Evolutionary conservation across 2,888 invertebrate genomes (phyloP).

Genomic region (Clivina fossor): DNA sequence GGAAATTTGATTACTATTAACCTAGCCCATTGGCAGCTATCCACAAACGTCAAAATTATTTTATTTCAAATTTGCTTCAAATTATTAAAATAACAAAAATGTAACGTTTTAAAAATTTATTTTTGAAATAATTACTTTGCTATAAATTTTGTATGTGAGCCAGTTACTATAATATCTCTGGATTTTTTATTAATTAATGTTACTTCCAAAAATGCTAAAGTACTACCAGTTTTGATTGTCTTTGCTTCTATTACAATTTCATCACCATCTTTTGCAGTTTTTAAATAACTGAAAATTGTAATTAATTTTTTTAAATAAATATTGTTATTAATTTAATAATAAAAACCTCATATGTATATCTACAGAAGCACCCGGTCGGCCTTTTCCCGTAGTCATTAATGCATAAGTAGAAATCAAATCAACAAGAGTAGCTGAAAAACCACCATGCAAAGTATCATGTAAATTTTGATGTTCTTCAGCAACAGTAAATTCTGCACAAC

Average conservation of each 20-base stretch:
- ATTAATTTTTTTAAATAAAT: no score
- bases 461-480: conserved; percentile 73
- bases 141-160: conserved; percentile 23
- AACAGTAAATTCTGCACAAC: conserved; percentile 75
- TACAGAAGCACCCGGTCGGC: conserved; percentile 75
- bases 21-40: no score
- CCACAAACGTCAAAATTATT: no score
- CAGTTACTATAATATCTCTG: conserved; percentile 17
- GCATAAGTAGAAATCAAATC: conserved; percentile 79
- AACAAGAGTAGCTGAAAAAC: conserved; percentile 78
- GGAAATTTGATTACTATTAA: no score
- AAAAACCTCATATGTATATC: conserved; percentile 79
- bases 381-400: conserved; percentile 65
- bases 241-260: conserved; percentile 73
- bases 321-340: no score
- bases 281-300: conserved; percentile 65
- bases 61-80: no score
- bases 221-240: conserved; percentile 68
- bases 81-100: no score
- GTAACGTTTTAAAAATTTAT: no score
- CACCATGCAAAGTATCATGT: conserved; percentile 79
- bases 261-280: conserved; percentile 74
- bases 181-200: conserved; percentile 24
- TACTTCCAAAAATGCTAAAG: conserved; percentile 27
- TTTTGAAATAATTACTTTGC: no score